Evolutionary conservation across 2,113 vertebrate species (phyloP).

Genomic region (Micronycteris hirsuta): DNA sequence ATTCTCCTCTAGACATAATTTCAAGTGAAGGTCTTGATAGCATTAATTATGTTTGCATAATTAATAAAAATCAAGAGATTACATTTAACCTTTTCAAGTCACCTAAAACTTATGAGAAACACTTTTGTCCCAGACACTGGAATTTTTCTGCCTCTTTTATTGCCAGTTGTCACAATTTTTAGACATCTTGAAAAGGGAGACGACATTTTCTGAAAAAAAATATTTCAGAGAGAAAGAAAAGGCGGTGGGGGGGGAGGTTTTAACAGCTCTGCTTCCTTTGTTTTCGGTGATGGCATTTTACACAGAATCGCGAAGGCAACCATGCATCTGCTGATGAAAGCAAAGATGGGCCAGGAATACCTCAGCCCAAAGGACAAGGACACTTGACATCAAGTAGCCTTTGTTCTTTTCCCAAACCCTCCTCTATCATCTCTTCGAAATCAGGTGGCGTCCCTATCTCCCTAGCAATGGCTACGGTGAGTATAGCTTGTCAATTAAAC

Average conservation of each 20-base stretch:
- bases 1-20: slow-evolving; percentile 37
- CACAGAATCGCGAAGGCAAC: slow-evolving; percentile 57
- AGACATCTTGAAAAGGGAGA: slow-evolving; percentile 33
- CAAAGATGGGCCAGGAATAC: slow-evolving; percentile 48
- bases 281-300: background rate
- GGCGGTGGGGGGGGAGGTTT: background rate
- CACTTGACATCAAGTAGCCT: background rate
- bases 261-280: slow-evolving; percentile 9
- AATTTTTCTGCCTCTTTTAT: background rate
- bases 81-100: slow-evolving; percentile 37
- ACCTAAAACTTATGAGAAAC: background rate
- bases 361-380: slow-evolving; percentile 44
- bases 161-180: background rate
- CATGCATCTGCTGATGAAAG: slow-evolving; percentile 68
- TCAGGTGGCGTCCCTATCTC: slow-evolving; percentile 79
- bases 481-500: slow-evolving; percentile 76
- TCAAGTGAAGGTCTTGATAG: slow-evolving; percentile 33
- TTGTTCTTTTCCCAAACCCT: slow-evolving; percentile 67
- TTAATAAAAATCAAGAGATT: background rate
- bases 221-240: background rate
- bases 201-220: background rate
- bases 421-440: slow-evolving; percentile 71
- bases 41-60: slow-evolving; percentile 56
- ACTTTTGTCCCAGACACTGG: slow-evolving; percentile 10
- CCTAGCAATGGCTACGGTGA: slow-evolving; percentile 82